Base-by-base conservation (phyloP, 2,113 vertebrate genomes). In the Tragelaphus buxtoni region DNA sequence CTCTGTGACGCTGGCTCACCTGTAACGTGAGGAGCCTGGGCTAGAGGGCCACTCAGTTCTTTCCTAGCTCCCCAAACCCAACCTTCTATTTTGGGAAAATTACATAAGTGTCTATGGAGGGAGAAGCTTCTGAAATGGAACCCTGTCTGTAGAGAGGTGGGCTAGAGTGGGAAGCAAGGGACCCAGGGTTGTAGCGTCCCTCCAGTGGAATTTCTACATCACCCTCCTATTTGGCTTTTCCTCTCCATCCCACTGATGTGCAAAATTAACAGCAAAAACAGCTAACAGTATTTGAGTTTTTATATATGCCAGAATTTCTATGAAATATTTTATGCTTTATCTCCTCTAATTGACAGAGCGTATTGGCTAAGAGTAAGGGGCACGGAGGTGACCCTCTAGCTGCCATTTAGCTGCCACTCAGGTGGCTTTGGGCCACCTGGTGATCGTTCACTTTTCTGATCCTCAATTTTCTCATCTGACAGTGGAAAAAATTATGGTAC, bases 381-480 rank as follows among this genome's bases (percentile, higher is more conserved):
- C 28, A 24, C 9, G 28, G 22, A 63, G 49, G 30, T 30, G 51
- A 65, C 61, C 16, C 18, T 14, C 20, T 42, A 53, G 26, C 18
- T 81, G 39, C n/a, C 0, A 65, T 0, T 9, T 53, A 8, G 13
- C 51, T 32, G 30, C 11, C 69, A 74, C 2, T 0, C 35, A 72
- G 35, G 0, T 35, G 26, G 45, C 90, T 84, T 82, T 84, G 20
- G 93, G 39, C 74, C 72, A 53, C 32, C 49, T 0, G 77, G 72
- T 95, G 93, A 0, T 39, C 60, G 26, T 16, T 85, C 53, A 42
- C 10, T 18, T 87, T 86, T 53, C 22, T 47, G 61, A 42, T 24
- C 16, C 8, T 56, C 24, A 30, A 45, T 83, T 35, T 95, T 88
- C 80, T 82, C 24, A 22, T 12, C 39, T 63, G 39, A 61, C 69